Evolutionary conservation across 2,113 vertebrate species (phyloP).

Genomic region (Mormyrus lacerda): DNA sequence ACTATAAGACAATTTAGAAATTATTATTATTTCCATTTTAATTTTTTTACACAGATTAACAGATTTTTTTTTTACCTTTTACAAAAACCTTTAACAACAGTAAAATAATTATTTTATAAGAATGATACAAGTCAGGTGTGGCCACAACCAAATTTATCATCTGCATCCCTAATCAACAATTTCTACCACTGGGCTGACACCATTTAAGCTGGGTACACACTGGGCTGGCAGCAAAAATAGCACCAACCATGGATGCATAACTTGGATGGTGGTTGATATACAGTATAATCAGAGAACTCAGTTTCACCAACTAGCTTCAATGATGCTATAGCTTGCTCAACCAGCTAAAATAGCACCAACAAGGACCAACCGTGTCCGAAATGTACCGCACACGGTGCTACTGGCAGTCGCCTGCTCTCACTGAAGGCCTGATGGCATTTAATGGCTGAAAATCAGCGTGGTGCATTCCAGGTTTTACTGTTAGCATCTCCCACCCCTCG

Average conservation of each 20-base stretch:
- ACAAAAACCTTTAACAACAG: neutral
- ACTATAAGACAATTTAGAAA: constrained; percentile 9
- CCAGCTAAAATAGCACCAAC: neutral
- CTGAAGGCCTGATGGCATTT: neutral
- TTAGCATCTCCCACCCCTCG: neutral
- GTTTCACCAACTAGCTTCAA: neutral
- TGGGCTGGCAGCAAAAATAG: neutral
- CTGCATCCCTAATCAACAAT: neutral
- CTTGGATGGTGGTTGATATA: neutral
- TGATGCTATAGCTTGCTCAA: neutral
- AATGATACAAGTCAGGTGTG: neutral
- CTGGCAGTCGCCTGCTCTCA: neutral
- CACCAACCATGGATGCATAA: neutral
- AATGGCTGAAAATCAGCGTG: neutral
- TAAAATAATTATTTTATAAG: neutral
- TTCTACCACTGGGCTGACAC: neutral
- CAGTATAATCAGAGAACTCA: neutral
- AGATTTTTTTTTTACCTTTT: neutral
- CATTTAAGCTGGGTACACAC: neutral
- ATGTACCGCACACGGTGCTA: neutral
- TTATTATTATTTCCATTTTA: neutral
- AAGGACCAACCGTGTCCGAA: neutral
- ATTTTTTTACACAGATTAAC: neutral
- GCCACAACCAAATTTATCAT: neutral
- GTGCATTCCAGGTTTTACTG: neutral